Evolutionary conservation across 1,140 invertebrate genomes (phyloP).

Genomic region (Saccostrea cuccullata): DNA sequence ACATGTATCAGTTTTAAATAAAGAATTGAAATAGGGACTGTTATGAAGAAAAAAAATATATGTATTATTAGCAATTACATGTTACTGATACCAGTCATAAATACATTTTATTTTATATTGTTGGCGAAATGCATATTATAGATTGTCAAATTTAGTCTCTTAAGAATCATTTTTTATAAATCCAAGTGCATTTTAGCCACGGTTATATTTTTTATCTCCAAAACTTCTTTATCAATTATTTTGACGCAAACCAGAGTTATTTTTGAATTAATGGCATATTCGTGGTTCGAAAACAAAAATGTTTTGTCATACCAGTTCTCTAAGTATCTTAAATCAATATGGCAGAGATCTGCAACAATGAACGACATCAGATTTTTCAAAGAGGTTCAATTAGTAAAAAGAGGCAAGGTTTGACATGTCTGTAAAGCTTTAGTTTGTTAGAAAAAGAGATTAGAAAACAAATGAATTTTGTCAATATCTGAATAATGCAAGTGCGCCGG

Average conservation of each 20-base stretch:
- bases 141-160: too few species aligned
- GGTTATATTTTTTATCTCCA: background rate
- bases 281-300: background rate
- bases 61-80: too few species aligned
- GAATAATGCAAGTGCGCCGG: background rate
- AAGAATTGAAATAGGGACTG: too few species aligned
- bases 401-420: constrained; percentile 9
- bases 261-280: background rate
- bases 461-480: background rate
- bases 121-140: too few species aligned
- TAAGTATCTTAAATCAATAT: background rate
- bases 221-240: background rate
- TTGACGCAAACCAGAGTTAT: background rate
- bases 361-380: background rate
- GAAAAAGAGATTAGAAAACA: constrained; percentile 1
- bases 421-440: background rate
- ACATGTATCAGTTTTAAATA: too few species aligned
- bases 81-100: too few species aligned
- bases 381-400: background rate
- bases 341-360: background rate
- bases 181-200: background rate
- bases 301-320: background rate
- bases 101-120: too few species aligned
- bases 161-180: too few species aligned
- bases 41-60: too few species aligned